These are phyloP conservation scores for Platycercus adscitus DNA, from an alignment of 2,113 vertebrate species.

Conservation along the genomic window DNA sequence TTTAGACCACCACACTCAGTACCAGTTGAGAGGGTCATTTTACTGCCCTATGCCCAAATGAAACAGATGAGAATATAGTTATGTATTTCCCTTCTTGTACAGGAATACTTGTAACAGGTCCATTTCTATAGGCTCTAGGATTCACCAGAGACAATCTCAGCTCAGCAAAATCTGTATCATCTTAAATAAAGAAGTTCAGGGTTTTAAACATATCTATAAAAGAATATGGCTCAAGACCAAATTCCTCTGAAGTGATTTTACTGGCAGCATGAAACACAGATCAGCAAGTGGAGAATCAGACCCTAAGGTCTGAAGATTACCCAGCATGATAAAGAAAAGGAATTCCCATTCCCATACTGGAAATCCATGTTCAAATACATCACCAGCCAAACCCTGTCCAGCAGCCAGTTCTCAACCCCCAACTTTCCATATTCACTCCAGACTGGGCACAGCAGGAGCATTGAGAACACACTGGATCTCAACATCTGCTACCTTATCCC, in stretches of 20 bases:
- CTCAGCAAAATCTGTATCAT: neutral
- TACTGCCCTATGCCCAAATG: neutral
- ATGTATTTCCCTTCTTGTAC: neutral
- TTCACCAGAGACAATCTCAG: neutral
- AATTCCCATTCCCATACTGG: neutral
- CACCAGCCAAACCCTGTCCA: neutral
- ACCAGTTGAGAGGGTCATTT: neutral
- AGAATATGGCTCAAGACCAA: neutral
- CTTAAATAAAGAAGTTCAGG: neutral
- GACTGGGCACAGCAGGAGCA: neutral
- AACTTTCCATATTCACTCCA: neutral
- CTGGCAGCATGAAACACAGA: neutral
- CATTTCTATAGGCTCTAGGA: neutral
- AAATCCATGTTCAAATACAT: neutral
- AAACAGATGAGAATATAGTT: neutral
- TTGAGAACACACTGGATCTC: neutral
- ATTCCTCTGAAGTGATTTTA: neutral
- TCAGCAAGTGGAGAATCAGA: neutral
- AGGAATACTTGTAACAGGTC: neutral
- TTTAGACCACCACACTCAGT: neutral
- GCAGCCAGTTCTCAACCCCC: neutral
- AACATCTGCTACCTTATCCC: neutral
- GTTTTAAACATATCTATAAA: neutral
- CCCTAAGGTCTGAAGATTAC: neutral
- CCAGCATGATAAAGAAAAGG: neutral